phyloP scores from a whole-genome alignment of 2,113 vertebrate species.

The Ciconia stormi region DNA sequence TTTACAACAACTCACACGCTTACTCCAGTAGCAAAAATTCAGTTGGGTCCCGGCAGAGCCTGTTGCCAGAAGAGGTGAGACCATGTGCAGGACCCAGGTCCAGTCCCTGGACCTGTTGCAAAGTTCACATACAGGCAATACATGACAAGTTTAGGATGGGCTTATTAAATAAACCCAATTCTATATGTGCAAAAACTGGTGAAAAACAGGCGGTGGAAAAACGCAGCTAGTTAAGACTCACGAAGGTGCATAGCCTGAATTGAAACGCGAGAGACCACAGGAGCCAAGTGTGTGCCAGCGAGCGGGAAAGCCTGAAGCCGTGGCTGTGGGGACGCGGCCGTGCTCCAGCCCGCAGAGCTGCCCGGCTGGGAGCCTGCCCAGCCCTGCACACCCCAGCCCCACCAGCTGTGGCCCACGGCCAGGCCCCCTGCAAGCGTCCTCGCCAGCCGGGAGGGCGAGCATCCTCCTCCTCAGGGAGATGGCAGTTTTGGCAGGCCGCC shows the following conservation, averaged over 20 bases:
- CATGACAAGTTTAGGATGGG: accelerated
- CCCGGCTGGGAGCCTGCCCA: neutral
- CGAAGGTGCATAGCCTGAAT: accelerated
- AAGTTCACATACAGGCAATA: accelerated
- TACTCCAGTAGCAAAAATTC: too few relatives aligned
- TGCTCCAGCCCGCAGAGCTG: accelerated
- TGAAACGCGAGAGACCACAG: accelerated
- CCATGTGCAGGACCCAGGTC: accelerated
- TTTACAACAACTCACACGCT: accelerated
- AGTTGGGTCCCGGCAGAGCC: accelerated
- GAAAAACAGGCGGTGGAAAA: neutral
- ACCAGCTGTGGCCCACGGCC: neutral
- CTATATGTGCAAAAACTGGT: neutral
- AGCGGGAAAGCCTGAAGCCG: accelerated
- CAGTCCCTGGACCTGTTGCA: neutral
- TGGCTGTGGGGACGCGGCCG: accelerated
- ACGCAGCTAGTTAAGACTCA: accelerated
- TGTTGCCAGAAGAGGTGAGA: neutral
- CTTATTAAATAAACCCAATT: neutral
- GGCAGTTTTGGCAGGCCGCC: accelerated
- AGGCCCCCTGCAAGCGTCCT: neutral
- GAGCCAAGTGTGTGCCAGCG: accelerated
- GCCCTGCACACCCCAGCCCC: neutral
- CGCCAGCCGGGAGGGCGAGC: neutral
- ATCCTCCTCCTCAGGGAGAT: neutral